phyloP scores from a whole-genome alignment of 2,113 vertebrate genomes.

The Dunckerocampus dactyliophorus region DNA sequence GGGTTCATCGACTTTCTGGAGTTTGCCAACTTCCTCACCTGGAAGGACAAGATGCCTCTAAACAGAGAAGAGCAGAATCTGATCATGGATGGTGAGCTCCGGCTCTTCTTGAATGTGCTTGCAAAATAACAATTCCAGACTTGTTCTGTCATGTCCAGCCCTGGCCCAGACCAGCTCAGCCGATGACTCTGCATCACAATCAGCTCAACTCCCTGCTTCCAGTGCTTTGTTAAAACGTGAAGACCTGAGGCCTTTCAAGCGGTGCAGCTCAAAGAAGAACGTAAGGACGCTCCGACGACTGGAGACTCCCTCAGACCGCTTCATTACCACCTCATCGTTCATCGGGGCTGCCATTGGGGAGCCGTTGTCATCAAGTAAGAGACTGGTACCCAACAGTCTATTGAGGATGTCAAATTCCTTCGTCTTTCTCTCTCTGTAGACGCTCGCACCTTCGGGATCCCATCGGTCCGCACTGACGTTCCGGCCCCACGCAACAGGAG shows the following conservation, averaged over 20 bases:
- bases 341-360: constrained; percentile 65
- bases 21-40: constrained; percentile 86
- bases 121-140: background rate
- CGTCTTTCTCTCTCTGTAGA: constrained; percentile 54
- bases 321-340: constrained; percentile 75
- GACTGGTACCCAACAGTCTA: background rate
- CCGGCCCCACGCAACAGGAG: constrained; percentile 70
- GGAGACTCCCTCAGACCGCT: constrained; percentile 53
- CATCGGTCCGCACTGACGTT: constrained; percentile 77
- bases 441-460: constrained; percentile 71
- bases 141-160: constrained; percentile 11
- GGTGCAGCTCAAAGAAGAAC: constrained; percentile 63
- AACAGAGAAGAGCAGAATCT: constrained; percentile 69
- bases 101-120: background rate
- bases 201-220: constrained; percentile 14
- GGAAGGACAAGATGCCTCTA: constrained; percentile 81
- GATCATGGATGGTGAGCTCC: constrained; percentile 69
- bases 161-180: constrained; percentile 17
- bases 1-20: constrained; percentile 80
- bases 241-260: constrained; percentile 67
- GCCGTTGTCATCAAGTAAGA: constrained; percentile 66
- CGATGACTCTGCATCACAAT: background rate
- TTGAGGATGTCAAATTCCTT: background rate
- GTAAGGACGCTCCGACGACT: constrained; percentile 59
- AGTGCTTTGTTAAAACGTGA: constrained; percentile 57